phyloP scores from a whole-genome alignment of 2,888 invertebrate genomes.

The Tiliacea aurago region DNA sequence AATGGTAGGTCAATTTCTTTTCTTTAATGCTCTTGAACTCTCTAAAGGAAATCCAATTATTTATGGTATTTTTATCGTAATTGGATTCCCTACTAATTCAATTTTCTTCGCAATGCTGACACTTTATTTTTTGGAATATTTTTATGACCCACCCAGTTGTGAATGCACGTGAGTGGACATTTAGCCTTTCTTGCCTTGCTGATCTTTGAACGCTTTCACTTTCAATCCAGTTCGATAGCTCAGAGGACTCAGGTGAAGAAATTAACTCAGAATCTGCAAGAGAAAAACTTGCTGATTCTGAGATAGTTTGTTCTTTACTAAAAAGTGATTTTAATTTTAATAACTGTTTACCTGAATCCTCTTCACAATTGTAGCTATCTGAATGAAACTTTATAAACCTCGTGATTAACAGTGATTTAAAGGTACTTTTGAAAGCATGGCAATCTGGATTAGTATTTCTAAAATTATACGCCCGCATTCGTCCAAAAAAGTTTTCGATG shows the following conservation, averaged over 20 bases:
- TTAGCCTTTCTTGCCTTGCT: background rate
- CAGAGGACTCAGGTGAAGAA: background rate
- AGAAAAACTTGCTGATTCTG: background rate
- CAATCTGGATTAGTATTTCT: slow-evolving; percentile 62
- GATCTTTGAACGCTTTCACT: background rate
- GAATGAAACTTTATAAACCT: slow-evolving; percentile 40
- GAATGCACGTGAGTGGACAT: background rate
- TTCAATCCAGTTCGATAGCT: background rate
- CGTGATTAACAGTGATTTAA: slow-evolving; percentile 28
- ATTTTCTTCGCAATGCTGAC: background rate
- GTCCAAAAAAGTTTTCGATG: slow-evolving; percentile 62
- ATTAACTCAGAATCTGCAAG: background rate
- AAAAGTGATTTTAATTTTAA: background rate
- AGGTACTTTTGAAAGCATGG: slow-evolving; percentile 56
- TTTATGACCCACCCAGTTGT: background rate
- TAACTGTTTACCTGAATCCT: slow-evolving; percentile 24
- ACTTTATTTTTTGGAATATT: too few relatives aligned
- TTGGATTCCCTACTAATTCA: background rate
- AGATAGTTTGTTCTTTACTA: background rate
- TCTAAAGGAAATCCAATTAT: background rate
- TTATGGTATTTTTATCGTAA: too few relatives aligned
- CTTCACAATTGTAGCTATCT: slow-evolving; percentile 39
- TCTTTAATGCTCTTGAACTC: background rate
- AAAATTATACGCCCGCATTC: slow-evolving; percentile 63
- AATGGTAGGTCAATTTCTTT: slow-evolving; percentile 2